Evolutionary conservation across 1,140 invertebrate genomes (phyloP).

Genomic region (Scaptomyza graminum): DNA sequence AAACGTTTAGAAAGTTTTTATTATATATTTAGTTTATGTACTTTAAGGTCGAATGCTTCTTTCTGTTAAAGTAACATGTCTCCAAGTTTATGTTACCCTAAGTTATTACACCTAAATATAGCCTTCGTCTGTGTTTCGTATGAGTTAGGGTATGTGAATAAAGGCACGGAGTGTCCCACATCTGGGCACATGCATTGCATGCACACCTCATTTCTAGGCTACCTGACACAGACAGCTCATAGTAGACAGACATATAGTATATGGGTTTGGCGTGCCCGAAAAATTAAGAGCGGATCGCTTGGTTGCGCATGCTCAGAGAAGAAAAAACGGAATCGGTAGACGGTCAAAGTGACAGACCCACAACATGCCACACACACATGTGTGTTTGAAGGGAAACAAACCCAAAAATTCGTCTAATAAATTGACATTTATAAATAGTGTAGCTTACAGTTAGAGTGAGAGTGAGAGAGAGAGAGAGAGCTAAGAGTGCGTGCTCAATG

Average conservation of each 20-base stretch:
- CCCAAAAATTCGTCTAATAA: conserved; percentile 68
- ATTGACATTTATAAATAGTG: conserved; percentile 64
- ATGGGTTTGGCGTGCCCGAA: conserved; percentile 64
- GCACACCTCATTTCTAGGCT: conserved; percentile 64
- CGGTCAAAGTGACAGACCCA: conserved; percentile 48
- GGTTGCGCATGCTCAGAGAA: conserved; percentile 58
- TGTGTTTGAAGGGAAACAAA: conserved; percentile 35
- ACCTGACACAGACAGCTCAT: conserved; percentile 60
- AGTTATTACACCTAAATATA: neutral
- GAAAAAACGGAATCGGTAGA: conserved; percentile 23
- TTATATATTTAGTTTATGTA: too few species aligned
- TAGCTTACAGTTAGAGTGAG: conserved; percentile 3
- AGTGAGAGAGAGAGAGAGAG: too few species aligned
- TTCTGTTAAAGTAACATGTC: neutral
- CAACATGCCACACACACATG: conserved; percentile 69
- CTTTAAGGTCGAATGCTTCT: neutral
- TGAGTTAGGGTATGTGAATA: conserved; percentile 8
- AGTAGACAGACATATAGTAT: conserved; percentile 42
- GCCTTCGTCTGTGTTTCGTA: neutral
- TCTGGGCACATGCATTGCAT: conserved; percentile 38
- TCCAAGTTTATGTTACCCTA: neutral
- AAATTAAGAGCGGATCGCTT: conserved; percentile 51
- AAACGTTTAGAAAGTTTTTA: too few species aligned
- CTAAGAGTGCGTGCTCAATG: conserved; percentile 46
- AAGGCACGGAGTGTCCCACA: conserved; percentile 44